Conservation (phyloP, 2,113 vertebrate genomes). For the Pterocles orientalis region DNA sequence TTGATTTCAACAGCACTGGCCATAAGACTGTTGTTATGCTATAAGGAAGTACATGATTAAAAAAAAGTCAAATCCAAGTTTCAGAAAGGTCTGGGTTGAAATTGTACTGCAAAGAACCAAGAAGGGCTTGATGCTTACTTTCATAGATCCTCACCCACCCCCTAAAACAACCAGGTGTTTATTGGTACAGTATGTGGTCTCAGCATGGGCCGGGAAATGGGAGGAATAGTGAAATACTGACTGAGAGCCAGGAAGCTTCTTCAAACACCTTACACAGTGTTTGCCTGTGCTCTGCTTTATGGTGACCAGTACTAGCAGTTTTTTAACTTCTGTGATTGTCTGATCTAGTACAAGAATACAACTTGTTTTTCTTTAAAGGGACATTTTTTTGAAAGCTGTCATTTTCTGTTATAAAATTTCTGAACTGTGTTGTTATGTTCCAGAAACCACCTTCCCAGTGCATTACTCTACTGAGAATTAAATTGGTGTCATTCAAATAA, state of each 20-base stretch:
- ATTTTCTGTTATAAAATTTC: not conserved
- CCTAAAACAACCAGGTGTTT: not conserved
- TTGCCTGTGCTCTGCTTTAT: not conserved
- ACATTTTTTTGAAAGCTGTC: not conserved
- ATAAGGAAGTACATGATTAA: not conserved
- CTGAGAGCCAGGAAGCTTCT: not conserved
- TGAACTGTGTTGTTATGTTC: not conserved
- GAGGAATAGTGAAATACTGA: not conserved
- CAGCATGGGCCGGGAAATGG: not conserved
- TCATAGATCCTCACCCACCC: not conserved
- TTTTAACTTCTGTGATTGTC: not conserved
- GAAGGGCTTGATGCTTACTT: not conserved
- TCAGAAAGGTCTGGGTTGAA: not conserved
- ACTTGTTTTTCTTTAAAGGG: not conserved
- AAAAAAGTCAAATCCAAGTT: not conserved
- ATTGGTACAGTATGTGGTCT: not conserved
- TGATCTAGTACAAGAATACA: not conserved
- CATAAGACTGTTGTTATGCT: not conserved
- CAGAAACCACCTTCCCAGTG: not conserved
- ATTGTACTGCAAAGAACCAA: not conserved
- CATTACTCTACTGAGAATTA: not conserved
- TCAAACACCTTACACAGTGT: not conserved
- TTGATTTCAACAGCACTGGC: not conserved
- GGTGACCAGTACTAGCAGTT: not conserved
- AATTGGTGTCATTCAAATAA: not conserved